Evolutionary conservation across 2,888 invertebrate species (phyloP), one percentile per base, ranked within the genome.

Genomic region (Coelinius sp.): DNA sequence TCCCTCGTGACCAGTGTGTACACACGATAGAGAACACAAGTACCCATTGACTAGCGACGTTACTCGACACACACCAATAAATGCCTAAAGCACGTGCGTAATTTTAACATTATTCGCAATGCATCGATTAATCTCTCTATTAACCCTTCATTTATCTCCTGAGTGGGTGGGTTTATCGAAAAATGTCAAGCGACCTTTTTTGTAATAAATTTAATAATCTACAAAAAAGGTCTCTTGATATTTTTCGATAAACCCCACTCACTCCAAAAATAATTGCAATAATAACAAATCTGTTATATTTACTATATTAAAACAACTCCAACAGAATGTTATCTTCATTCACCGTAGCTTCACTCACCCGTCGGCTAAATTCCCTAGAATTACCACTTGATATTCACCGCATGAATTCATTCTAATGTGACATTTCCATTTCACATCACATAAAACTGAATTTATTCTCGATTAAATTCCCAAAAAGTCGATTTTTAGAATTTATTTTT

Each of bases 381-480:
- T 49, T 49, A 4, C 20, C 46, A 20, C 20, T 49, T 49, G 46
- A 8, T 17, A 49, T 49, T 49, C 46, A 49, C 20, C 46, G 20
- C 46, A 14, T 20, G 46, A 49, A 49, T 49, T 59, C 35, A 59
- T 27, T 59, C 17, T 35, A 59, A 59, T 59, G 31, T 35, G 31
- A 59, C 59, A 59, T 59, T 59, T 59, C 31, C 59, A 31, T 59
- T 59, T 59, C 35, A 25, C 17, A 17, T 35, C 7, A n/a, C 59
- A 59, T 31, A 59, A 59, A 59, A 31, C 22, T 31, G 17, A 31
- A 59, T 59, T 59, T 59, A 31, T 35, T 10, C 10, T 1, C 31
- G n/a, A 59, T 59, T 49, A 49, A 49, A 49, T 8, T 49, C 17
- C 20, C n/a, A 7, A 49, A 20, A 17, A 46, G 0, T 20, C 10